Evolutionary conservation across 2,888 invertebrate species (phyloP), one percentile per base, ranked within the genome.

Genomic region (Apamea sordens): DNA sequence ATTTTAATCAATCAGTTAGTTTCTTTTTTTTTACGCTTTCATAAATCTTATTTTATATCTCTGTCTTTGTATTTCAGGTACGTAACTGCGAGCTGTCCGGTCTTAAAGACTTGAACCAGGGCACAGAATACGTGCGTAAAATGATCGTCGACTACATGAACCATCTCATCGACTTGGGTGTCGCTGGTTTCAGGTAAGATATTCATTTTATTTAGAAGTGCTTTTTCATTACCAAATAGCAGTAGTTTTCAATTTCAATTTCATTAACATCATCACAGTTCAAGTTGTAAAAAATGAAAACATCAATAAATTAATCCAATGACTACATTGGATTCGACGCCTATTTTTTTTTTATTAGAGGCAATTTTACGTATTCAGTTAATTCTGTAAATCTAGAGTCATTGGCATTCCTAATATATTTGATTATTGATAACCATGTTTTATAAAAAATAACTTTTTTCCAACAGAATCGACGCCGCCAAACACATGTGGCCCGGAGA

Each of bases 401-500:
- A 61, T 13, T 5, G 32, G 4, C 4, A 10, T 32, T 11, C 4
- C 11, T 18, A 11, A 36, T 36, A 2, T n/a, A n/a, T n/a, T n/a
- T n/a, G n/a, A n/a, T n/a, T n/a, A n/a, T n/a, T n/a, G n/a, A n/a
- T 70, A 50, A 44, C 2, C 24, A 72, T 50, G 3, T 41, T 50
- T 18, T n/a, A 32, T 36, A 21, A 64, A 56, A 69, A 64, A 56
- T 64, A 5, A 24, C 36, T 21, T 59, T 76, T 72, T 44, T 6
- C 32, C 79, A 77, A 63, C 86, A 97, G 98, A 89, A 97, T 98
- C 71, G 98, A 98, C 92, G 98, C 98, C 10, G 98, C 98, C 0
- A 98, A 98, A 89, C 98, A 98, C 93, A 98, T 98, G 98, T 98
- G 98, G 97, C 98, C 99, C 0, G 92, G 93, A 0, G 98, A 99